These are phyloP conservation scores for Arge pagana DNA, from an alignment of 2,888 invertebrate species.

Conservation along the genomic window DNA sequence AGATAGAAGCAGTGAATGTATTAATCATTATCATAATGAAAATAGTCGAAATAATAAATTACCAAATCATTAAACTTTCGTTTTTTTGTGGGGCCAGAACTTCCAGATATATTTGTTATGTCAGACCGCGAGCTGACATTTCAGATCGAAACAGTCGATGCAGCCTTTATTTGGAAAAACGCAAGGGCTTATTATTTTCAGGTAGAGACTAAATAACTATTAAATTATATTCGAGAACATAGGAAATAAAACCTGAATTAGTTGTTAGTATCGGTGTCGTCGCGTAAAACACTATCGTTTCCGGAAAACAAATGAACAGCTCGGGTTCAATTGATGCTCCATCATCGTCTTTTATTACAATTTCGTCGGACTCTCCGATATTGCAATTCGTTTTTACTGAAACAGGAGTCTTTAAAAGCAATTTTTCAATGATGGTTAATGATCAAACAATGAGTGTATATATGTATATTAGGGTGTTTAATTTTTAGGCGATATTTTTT, in stretches of 20 bases:
- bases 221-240: neutral
- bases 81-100: no score
- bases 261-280: neutral
- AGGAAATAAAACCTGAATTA: conserved; percentile 1
- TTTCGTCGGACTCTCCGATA: neutral
- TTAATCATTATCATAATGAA: no score
- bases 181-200: conserved; percentile 4
- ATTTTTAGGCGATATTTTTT: no score
- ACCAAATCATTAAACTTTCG: no score
- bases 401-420: neutral
- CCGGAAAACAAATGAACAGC: conserved; percentile 2
- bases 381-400: conserved; percentile 1
- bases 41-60: no score
- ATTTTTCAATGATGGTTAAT: no score
- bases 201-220: neutral
- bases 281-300: neutral
- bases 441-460: no score
- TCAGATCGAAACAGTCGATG: no score
- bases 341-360: conserved; percentile 5
- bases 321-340: conserved; percentile 3
- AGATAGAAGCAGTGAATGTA: no score
- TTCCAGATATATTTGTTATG: no score
- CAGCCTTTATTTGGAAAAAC: neutral
- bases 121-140: no score
- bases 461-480: no score